Base-by-base conservation (phyloP, 64 coral and sea anemone species). In the Stylophora pistillata region DNA sequence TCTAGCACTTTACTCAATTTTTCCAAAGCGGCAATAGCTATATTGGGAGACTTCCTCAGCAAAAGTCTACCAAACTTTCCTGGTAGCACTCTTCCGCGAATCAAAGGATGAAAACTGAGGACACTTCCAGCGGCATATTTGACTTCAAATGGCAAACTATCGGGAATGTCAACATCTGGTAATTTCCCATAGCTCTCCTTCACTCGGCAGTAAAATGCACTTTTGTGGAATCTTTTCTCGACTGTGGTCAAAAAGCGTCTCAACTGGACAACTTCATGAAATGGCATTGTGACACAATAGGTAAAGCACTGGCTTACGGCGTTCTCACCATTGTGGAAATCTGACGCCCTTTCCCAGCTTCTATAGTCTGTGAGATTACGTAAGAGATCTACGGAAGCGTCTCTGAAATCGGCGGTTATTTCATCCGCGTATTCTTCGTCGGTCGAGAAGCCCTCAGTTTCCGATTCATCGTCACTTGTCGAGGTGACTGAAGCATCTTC, bases 121-220 rank as follows among this genome's bases (percentile, higher is more conserved):
- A 95, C 71, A 30, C 87, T 93, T 60, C 90, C 53, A 18, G 87
- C 65, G 23, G 97, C 93, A 71, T 95, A 95, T 21, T 53, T 83
- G 16, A 95, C 82, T 12, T 96, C 88, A 57, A 85, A 81, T 27
- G 87, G 56, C 63, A 96, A 73, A 73, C 76, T 32, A 13, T 56
- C 53, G 9, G 91, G 77, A 29, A 93, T 55, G 47, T 31, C 9
- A 5, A 87, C 30, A 9, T 55, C n/a, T 52, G 88, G 73, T 63
- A 88, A 10, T 29, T 56, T 62, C 17, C 73, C 86, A 77, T 25
- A 63, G 56, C 56, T 75, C 32, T 88, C 41, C 86, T 88, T 76
- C 18, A 88, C 73, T 30, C 72, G 72, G 25, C 71, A 76, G 62
- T 52, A 77, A 63, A 77, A 77, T n/a, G 73, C 9, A 26, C 77